Conservation (phyloP, 2,888 invertebrate species). For the Oligia fasciuncula region DNA sequence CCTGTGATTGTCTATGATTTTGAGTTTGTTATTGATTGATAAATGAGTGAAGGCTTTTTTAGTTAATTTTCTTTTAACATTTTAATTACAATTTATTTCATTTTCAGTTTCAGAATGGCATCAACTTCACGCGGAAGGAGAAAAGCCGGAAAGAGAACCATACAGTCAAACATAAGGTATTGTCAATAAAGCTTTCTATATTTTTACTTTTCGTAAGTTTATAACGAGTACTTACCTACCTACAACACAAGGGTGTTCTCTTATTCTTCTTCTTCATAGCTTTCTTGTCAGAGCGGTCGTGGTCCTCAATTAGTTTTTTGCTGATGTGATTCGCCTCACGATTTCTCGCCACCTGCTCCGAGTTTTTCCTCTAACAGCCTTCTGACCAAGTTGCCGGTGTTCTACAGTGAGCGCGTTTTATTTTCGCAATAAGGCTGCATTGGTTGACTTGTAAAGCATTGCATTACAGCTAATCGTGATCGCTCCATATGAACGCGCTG, state of each 20-base stretch:
- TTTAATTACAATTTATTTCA: constrained; percentile 11
- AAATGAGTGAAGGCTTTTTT: background rate
- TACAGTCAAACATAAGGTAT: constrained; percentile 77
- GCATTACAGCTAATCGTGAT: too few relatives aligned
- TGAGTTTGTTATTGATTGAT: background rate
- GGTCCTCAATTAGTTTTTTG: too few relatives aligned
- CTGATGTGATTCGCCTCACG: too few relatives aligned
- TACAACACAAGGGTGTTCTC: background rate
- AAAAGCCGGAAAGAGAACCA: constrained; percentile 78
- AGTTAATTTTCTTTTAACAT: too few relatives aligned
- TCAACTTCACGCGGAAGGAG: constrained; percentile 80
- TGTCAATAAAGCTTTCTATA: constrained; percentile 35
- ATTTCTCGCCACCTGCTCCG: too few relatives aligned
- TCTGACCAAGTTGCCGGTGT: background rate
- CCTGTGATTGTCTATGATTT: background rate
- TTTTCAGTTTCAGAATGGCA: constrained; percentile 82
- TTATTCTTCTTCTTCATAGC: too few relatives aligned
- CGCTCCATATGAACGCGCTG: background rate
- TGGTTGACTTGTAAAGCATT: too few relatives aligned
- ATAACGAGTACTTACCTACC: background rate
- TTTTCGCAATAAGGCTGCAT: background rate
- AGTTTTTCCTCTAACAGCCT: background rate
- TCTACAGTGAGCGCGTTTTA: too few relatives aligned
- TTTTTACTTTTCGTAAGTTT: background rate
- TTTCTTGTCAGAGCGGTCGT: background rate